Percentiles rank a stretch among this genome's conserved stretches.
These are phyloP conservation scores for Thaumetopoea pityocampa DNA, from an alignment of 1,140 invertebrate species.

Conservation along the genomic window DNA sequence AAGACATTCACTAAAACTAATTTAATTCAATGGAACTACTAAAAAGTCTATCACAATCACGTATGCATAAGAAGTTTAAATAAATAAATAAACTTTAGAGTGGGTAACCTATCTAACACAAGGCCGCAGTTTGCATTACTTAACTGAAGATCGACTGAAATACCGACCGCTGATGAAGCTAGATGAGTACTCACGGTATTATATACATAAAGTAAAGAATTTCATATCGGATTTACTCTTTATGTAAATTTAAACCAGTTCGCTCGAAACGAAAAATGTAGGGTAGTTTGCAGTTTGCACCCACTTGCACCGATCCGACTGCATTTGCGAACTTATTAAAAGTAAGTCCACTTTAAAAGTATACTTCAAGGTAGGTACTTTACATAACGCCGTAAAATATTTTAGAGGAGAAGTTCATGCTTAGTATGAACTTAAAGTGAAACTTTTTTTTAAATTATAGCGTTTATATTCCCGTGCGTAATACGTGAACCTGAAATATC, in stretches of 20 bases:
- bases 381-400: constrained; percentile 17
- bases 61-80: too few species aligned
- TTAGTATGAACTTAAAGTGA: too few species aligned
- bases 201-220: constrained; percentile 15
- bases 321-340: constrained; percentile 25
- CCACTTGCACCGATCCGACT: constrained; percentile 21
- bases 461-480: neutral
- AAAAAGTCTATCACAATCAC: too few species aligned
- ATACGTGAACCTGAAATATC: too few species aligned
- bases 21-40: too few species aligned
- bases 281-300: constrained; percentile 24
- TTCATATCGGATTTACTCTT: constrained; percentile 31
- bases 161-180: too few species aligned
- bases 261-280: constrained; percentile 20
- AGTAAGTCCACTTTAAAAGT: constrained; percentile 17
- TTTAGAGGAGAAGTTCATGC: constrained; percentile 7
- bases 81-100: too few species aligned
- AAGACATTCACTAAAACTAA: too few species aligned
- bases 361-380: constrained; percentile 15
- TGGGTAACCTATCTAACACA: too few species aligned
- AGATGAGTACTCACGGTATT: neutral
- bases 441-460: constrained; percentile 2
- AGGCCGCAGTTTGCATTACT: too few species aligned
- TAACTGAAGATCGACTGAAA: too few species aligned
- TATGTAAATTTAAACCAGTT: constrained; percentile 25